Conservation (phyloP, 2,888 invertebrate species). For the Lottia scabra region DNA sequence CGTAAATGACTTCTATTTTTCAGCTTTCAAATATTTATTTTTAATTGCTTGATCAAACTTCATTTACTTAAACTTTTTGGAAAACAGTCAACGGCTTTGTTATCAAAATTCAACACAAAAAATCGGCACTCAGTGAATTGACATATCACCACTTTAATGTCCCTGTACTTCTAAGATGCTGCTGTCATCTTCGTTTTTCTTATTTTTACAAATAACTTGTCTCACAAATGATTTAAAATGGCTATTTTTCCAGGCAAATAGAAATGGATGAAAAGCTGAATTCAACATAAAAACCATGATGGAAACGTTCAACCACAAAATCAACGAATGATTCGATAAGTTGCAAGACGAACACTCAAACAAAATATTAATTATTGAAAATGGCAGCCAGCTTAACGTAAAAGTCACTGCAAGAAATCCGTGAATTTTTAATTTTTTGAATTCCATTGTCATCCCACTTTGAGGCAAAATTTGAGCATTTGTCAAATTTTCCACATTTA, state of each 20-base stretch:
- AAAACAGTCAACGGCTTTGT: too few species aligned
- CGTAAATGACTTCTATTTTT: too few species aligned
- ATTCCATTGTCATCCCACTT: neutral
- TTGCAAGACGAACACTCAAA: too few species aligned
- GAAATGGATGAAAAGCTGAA: neutral
- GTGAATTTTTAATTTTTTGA: neutral
- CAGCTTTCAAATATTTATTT: too few species aligned
- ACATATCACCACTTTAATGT: constrained; percentile 71
- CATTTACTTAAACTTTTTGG: too few species aligned
- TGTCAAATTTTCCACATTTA: too few species aligned
- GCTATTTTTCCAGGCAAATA: neutral
- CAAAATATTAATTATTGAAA: neutral
- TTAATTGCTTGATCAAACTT: too few species aligned
- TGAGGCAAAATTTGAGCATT: neutral
- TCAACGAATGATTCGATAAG: too few species aligned
- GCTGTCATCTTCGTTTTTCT: neutral
- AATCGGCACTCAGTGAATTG: too few species aligned
- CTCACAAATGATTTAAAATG: neutral
- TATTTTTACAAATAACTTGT: neutral
- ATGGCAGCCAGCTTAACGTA: neutral
- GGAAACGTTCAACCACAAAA: neutral
- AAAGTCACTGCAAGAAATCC: constrained; percentile 1
- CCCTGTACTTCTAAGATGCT: neutral
- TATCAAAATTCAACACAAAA: too few species aligned
- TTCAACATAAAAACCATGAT: neutral